Base-by-base conservation (phyloP, 2,113 vertebrate species). In the Petrocephalus microphthalmus region DNA sequence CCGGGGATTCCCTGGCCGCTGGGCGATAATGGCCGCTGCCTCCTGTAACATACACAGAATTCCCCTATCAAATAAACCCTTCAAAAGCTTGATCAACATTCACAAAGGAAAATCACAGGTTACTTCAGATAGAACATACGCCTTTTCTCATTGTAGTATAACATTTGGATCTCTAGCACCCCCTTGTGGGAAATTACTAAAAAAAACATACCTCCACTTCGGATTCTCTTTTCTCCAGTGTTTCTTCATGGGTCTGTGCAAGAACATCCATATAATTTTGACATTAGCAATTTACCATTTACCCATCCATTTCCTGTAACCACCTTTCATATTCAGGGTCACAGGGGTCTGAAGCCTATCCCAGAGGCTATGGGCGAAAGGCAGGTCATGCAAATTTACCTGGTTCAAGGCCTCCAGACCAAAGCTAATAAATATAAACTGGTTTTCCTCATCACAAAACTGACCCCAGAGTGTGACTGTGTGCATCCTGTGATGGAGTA, bases 11-110 rank as follows among this genome's bases (percentile, higher is more conserved):
- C 96, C 97, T 0, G 97, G 96, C 45, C 98, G 95, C 95, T 98
- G 97, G 88, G 98, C 98, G 1, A 99, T 99, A 92, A 99, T 98
- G 91, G 98, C 98, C 42, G 98, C 98, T 13, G 98, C 98, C 93
- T 99, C 98, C 98, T 99, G 93, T 51, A 88, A 74, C 56, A 53
- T 20, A 84, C 17, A 29, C 25, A 54, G 47, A n/a, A 11, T 25
- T 29, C 11, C 5, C 1, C 20, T 49, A 13, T 51, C 3, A 51
- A 84, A 51, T 25, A 19, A 81, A 19, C 6, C 29, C 37, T 42
- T 81, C 13, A 37, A 45, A 20, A 19, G 17, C 74, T 37, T 15
- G 60, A 42, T 37, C 33, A 42, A 3, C 71, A 78, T 6, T 78
- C 45, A 83, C 81, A 47, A 20, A 45, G n/a, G 20, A 83, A 83